These are phyloP conservation scores for Prolemur simus DNA, from an alignment of 2,113 vertebrate species.

Conservation along the genomic window DNA sequence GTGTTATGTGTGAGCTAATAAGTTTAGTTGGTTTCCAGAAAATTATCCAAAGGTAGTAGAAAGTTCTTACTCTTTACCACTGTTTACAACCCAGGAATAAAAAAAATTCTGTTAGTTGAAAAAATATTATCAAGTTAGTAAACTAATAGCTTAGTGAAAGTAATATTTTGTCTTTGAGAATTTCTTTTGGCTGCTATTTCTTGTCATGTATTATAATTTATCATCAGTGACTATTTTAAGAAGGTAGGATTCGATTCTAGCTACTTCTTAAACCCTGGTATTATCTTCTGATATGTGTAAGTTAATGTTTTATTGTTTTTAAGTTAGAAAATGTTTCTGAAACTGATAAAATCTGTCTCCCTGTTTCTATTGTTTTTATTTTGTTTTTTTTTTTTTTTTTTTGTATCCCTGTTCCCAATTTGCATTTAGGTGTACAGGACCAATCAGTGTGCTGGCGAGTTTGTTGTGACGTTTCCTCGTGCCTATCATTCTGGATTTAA, in stretches of 20 bases:
- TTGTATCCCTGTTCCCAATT: not conserved
- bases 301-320: constrained; percentile 16
- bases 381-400: not conserved
- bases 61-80: not conserved
- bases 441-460: constrained; percentile 98
- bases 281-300: not conserved
- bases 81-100: not conserved
- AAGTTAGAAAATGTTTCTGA: constrained; percentile 28
- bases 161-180: constrained; percentile 23
- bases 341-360: constrained; percentile 53
- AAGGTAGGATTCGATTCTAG: not conserved
- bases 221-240: constrained; percentile 48
- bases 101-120: not conserved
- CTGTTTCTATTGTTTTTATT: not conserved
- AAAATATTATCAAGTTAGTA: constrained; percentile 1
- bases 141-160: not conserved
- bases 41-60: not conserved
- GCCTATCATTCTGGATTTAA: constrained; percentile 99
- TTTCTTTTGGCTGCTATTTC: constrained; percentile 46
- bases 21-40: constrained; percentile 27
- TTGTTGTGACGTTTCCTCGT: constrained; percentile 98
- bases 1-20: not conserved
- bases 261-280: constrained; percentile 14
- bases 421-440: constrained; percentile 94
- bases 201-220: not conserved